Evolutionary conservation across 2,888 invertebrate genomes (phyloP).

Genomic region (Leptinotarsa juncta): DNA sequence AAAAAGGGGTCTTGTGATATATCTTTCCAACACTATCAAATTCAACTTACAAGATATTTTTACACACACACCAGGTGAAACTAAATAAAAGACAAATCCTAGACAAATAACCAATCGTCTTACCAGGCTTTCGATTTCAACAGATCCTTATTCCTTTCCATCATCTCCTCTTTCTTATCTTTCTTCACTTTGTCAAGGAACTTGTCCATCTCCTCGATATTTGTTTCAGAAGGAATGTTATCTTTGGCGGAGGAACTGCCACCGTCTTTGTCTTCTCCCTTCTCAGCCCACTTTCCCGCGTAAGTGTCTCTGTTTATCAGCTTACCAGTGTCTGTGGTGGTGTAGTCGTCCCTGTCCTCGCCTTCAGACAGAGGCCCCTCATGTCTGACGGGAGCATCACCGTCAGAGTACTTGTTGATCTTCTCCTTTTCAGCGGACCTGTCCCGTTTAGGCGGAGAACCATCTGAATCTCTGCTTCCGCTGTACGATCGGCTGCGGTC

Average conservation of each 20-base stretch:
- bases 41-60: too few species aligned
- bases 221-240: constrained; percentile 61
- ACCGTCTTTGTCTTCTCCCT: constrained; percentile 59
- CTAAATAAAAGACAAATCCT: too few species aligned
- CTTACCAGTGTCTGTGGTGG: constrained; percentile 49
- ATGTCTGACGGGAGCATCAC: constrained; percentile 65
- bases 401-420: constrained; percentile 69
- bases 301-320: constrained; percentile 69
- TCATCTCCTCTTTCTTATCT: constrained; percentile 70
- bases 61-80: too few species aligned
- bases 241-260: constrained; percentile 38
- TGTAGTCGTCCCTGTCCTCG: constrained; percentile 70
- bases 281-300: constrained; percentile 76
- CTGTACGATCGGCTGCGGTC: constrained; percentile 66
- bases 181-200: constrained; percentile 70
- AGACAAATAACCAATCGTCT: background rate
- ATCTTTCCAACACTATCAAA: too few species aligned
- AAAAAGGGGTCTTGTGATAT: too few species aligned
- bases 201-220: constrained; percentile 70
- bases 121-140: constrained; percentile 59
- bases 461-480: constrained; percentile 67
- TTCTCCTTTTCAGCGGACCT: constrained; percentile 67
- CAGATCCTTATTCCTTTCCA: constrained; percentile 68
- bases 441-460: constrained; percentile 48
- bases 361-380: constrained; percentile 72